A percentile compares a stretch with the other conserved stretches of the same genome.
Evolutionary conservation across 2,797 vertebrate genomes (phyloP).

Genomic region (Acomys russatus): DNA sequence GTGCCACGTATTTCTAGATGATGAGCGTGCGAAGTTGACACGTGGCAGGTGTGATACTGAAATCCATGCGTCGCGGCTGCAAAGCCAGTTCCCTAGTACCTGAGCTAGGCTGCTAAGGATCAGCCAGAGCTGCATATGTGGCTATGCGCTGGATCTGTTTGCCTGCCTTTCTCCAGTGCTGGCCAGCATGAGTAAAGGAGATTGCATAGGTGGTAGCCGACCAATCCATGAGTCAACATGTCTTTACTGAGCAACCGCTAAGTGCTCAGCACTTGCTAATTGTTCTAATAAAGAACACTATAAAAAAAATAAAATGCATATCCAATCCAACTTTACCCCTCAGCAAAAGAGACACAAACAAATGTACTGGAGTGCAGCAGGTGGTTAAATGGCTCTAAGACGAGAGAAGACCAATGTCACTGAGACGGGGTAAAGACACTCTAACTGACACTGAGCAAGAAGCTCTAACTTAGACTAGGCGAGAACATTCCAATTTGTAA

Average conservation of each 20-base stretch:
- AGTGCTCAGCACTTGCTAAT: constrained; percentile 34
- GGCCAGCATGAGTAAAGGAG: background rate
- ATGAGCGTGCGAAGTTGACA: background rate
- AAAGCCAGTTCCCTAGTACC: background rate
- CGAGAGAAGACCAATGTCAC: background rate
- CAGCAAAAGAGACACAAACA: constrained; percentile 23
- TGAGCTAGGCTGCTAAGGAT: background rate
- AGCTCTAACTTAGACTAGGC: background rate
- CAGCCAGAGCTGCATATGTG: background rate
- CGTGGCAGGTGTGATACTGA: background rate
- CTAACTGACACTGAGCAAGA: background rate
- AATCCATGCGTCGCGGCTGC: background rate
- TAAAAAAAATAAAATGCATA: background rate
- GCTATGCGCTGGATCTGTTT: background rate
- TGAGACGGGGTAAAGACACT: background rate
- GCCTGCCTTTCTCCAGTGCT: background rate
- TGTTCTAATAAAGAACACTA: background rate
- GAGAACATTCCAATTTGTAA: no score
- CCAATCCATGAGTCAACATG: background rate
- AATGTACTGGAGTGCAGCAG: background rate
- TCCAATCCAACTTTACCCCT: background rate
- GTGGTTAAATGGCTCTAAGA: constrained; percentile 16
- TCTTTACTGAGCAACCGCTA: background rate
- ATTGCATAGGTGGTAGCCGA: background rate
- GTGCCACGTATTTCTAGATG: background rate